These are phyloP conservation scores for Nycticebus coucang DNA, from an alignment of 2,113 vertebrate species.

Conservation along the genomic window DNA sequence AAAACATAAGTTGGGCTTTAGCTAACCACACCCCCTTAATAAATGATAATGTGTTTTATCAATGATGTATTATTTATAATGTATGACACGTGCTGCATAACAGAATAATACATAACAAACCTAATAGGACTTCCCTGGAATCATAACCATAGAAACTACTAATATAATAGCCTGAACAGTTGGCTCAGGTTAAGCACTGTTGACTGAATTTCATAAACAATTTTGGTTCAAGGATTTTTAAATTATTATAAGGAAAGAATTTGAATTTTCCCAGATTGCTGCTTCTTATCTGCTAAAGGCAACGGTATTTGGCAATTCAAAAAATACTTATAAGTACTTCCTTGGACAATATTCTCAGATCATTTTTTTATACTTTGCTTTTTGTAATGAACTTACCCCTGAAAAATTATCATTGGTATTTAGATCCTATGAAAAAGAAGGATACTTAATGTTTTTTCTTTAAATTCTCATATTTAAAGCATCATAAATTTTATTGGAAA, in stretches of 20 bases:
- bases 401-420: background rate
- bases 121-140: background rate
- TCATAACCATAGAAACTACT: background rate
- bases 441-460: background rate
- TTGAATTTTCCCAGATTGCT: background rate
- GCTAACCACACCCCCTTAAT: background rate
- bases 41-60: background rate
- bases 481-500: background rate
- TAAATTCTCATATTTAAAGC: background rate
- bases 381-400: background rate
- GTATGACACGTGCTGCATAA: background rate
- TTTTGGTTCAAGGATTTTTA: background rate
- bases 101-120: background rate
- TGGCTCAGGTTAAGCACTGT: background rate
- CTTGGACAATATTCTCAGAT: background rate
- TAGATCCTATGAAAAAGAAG: background rate
- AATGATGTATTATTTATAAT: background rate
- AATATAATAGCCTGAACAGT: background rate
- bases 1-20: background rate
- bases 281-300: background rate
- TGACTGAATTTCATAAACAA: background rate
- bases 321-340: background rate
- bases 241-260: background rate
- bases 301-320: background rate
- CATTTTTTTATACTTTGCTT: background rate